Evolutionary conservation across 2,888 invertebrate species (phyloP).

Genomic region (Priapulus caudatus): DNA sequence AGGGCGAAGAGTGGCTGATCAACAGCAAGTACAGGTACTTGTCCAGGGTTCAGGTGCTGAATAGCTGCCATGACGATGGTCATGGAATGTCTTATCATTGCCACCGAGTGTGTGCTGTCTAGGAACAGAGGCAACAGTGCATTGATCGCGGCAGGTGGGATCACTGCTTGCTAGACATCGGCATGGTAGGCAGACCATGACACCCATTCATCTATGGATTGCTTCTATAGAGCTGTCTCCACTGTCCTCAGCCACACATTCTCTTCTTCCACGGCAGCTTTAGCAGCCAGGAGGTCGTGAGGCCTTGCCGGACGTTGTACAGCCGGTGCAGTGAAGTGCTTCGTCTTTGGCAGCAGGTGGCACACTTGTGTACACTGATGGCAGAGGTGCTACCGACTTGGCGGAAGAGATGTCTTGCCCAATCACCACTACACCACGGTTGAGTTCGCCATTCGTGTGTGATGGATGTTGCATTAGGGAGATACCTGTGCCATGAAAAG

Average conservation of each 20-base stretch:
- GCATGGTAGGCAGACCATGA: too few species aligned
- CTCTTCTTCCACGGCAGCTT: slow-evolving; percentile 7
- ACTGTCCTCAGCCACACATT: slow-evolving; percentile 9
- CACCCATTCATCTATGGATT: neutral
- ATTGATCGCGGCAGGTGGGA: neutral
- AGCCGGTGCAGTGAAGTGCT: slow-evolving; percentile 8
- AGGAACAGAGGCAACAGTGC: slow-evolving; percentile 21
- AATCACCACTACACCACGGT: slow-evolving; percentile 6
- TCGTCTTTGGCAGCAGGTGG: slow-evolving; percentile 7
- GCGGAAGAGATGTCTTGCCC: neutral
- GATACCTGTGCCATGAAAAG: too few species aligned
- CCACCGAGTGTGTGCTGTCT: slow-evolving; percentile 20
- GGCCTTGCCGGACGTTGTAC: neutral
- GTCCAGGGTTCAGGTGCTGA: slow-evolving; percentile 22
- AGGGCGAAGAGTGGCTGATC: slow-evolving; percentile 27
- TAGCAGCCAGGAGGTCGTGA: slow-evolving; percentile 5
- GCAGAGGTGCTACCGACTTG: slow-evolving; percentile 4
- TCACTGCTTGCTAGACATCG: too few species aligned
- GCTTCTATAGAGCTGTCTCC: slow-evolving; percentile 9
- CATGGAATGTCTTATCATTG: slow-evolving; percentile 24
- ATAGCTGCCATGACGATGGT: slow-evolving; percentile 13
- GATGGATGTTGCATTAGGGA: too few species aligned
- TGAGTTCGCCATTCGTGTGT: too few species aligned
- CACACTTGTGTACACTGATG: slow-evolving; percentile 9
- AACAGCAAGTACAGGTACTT: slow-evolving; percentile 23